Evolutionary conservation across 2,797 vertebrate genomes (phyloP), one percentile per base, ranked within the genome.

Genomic region (Xenentodon cancila): DNA sequence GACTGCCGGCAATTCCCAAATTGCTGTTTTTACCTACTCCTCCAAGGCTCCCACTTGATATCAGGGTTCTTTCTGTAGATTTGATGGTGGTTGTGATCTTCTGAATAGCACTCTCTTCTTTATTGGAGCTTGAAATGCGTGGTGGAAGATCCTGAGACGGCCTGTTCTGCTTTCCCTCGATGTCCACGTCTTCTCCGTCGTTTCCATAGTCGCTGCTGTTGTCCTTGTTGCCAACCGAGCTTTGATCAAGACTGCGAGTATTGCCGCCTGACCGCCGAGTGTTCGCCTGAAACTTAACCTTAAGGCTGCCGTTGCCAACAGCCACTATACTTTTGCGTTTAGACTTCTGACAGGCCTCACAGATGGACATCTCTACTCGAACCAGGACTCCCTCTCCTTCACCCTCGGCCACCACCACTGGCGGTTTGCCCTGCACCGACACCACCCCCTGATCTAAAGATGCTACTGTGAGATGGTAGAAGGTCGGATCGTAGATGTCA

Each of bases 241-340:
- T 47, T 25, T 68, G 86, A 0, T 90, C 91, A 13, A 21, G 3
- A 37, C 47, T 79, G 0, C 88, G 92, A 64, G 64, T 57, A 7
- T 34, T 30, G 50, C 73, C 58, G 4, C 80, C 73, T 4, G 74
- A 34, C 1, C 72, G 74, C 12, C 67, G 77, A 52, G 89, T 83
- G 73, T 68, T 93, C 12, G 44, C 83, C 0, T 92, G 92, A 57
- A 98, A 96, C 62, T 94, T 95, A 7, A 98, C 95, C 54, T 90
- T 95, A 30, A 98, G 81, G 75, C 83, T 94, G 1, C 95, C 95
- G 0, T 91, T 95, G 0, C 96, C 96, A 0, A 94, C 89, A 0
- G 95, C 95, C 6, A 98, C 88, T 16, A 94, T 82, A 15, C 95
- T 98, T 90, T 96, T 97, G 25, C 96, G 91, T 74, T 95, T 97